Percentiles rank a stretch among this genome's conserved stretches.
These are phyloP conservation scores for Brachystomella parvula DNA, from an alignment of 1,140 invertebrate genomes.

Conservation along the genomic window DNA sequence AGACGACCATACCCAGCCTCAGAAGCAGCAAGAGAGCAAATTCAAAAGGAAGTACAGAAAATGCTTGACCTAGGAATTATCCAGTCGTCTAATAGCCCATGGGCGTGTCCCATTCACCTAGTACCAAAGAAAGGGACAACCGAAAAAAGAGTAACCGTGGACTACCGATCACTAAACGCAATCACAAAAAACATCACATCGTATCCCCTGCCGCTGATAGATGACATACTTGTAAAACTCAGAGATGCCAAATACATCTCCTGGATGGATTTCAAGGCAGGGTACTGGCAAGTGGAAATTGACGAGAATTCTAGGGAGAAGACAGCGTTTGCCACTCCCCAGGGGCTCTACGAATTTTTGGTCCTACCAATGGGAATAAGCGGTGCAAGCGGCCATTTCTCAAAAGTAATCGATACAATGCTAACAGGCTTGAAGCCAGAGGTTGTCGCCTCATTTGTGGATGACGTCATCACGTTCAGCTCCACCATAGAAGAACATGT, in stretches of 20 bases:
- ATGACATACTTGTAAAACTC: constrained; percentile 43
- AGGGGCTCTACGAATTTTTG: constrained; percentile 43
- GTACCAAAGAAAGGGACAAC: constrained; percentile 45
- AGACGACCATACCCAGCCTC: constrained; percentile 38
- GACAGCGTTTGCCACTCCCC: constrained; percentile 43
- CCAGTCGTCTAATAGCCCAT: constrained; percentile 42
- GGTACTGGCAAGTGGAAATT: constrained; percentile 46
- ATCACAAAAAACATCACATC: constrained; percentile 39
- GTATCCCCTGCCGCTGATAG: constrained; percentile 46
- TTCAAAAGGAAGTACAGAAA: constrained; percentile 41
- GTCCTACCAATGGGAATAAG: constrained; percentile 46
- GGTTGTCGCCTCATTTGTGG: constrained; percentile 42
- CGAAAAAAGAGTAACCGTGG: constrained; percentile 42
- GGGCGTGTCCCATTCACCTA: constrained; percentile 44
- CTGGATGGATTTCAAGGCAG: constrained; percentile 46
- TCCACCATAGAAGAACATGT: constrained; percentile 41
- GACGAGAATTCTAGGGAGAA: constrained; percentile 41
- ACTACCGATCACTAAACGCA: constrained; percentile 46
- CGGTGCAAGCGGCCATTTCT: constrained; percentile 45
- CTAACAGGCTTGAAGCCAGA: constrained; percentile 33
- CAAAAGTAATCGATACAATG: constrained; percentile 41
- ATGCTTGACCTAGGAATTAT: constrained; percentile 41
- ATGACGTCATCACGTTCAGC: constrained; percentile 45
- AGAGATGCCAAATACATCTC: constrained; percentile 41
- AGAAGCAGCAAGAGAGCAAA: constrained; percentile 34